phyloP scores from a whole-genome alignment of 35 echinoderm and acorn worm genomes.

The Nesometra sesokonis region DNA sequence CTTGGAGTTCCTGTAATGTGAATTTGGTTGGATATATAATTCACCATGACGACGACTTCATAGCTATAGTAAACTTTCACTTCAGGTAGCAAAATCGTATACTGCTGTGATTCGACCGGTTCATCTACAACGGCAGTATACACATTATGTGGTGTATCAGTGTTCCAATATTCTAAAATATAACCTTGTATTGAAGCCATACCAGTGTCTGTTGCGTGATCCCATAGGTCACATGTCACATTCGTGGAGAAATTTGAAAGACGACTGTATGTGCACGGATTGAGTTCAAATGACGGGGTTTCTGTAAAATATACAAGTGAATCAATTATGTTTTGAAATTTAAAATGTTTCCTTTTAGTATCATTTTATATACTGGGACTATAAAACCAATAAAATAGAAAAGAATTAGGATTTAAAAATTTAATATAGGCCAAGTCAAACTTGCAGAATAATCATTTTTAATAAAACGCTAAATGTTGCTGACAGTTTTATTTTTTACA shows the following conservation, averaged over 20 bases:
- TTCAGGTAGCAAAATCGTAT: not conserved
- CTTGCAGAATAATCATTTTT: no score
- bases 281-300: not conserved
- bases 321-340: no score
- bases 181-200: not conserved
- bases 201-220: not conserved
- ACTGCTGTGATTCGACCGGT: not conserved
- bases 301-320: not conserved
- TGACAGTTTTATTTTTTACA: no score
- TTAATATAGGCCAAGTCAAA: no score
- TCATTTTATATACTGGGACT: no score
- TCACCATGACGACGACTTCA: not conserved
- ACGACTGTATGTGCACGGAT: not conserved
- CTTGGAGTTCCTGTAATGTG: not conserved
- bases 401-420: no score
- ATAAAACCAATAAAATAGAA: no score
- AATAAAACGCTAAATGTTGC: no score
- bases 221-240: not conserved
- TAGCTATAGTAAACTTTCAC: not conserved
- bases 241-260: not conserved
- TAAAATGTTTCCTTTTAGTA: no score
- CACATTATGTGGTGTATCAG: not conserved
- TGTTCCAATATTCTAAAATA: not conserved
- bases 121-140: not conserved
- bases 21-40: not conserved